Conservation (phyloP, 2,888 invertebrate genomes). For the Ethmia dodecea region DNA sequence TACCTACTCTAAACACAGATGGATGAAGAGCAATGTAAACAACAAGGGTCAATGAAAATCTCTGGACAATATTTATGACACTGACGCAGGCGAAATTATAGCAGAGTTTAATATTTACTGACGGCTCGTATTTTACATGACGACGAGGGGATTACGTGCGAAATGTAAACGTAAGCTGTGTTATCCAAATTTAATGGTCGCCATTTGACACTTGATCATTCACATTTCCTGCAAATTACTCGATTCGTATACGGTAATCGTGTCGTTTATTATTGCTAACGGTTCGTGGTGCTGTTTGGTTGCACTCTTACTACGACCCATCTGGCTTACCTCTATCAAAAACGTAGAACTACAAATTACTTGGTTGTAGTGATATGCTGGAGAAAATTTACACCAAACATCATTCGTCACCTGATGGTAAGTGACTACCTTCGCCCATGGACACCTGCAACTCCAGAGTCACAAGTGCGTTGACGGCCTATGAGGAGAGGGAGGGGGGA, state of each 20-base stretch:
- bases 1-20: no score
- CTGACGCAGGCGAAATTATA: slow-evolving; percentile 57
- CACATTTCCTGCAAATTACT: slow-evolving; percentile 41
- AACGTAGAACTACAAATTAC: no score
- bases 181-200: slow-evolving; percentile 58
- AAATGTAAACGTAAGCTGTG: slow-evolving; percentile 54
- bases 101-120: slow-evolving; percentile 65
- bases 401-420: no score
- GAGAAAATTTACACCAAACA: no score
- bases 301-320: slow-evolving; percentile 34
- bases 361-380: no score
- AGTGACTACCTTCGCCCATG: no score
- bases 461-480: no score
- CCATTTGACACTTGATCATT: slow-evolving; percentile 58
- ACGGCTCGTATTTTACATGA: slow-evolving; percentile 63
- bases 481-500: no score
- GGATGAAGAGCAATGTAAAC: no score
- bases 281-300: slow-evolving; percentile 25
- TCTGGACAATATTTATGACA: slow-evolving; percentile 62
- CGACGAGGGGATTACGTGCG: slow-evolving; percentile 57
- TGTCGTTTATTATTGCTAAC: slow-evolving; percentile 41
- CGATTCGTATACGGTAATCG: slow-evolving; percentile 39
- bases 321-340: no score
- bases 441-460: no score
- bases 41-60: slow-evolving; percentile 51